Evolutionary conservation across 2,888 invertebrate species (phyloP).

Genomic region (Brenthis daphne): DNA sequence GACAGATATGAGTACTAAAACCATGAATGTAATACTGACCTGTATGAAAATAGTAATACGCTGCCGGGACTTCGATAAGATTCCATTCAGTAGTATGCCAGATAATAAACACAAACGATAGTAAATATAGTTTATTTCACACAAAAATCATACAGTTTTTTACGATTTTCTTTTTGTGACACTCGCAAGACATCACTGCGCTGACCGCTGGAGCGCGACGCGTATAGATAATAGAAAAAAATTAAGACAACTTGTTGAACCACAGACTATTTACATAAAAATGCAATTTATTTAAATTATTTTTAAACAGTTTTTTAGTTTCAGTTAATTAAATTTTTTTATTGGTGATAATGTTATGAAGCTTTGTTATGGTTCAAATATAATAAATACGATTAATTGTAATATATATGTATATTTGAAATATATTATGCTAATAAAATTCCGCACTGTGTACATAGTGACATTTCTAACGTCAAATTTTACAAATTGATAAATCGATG

Average conservation of each 20-base stretch:
- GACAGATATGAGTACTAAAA: slow-evolving; percentile 66
- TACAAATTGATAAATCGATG: slow-evolving; percentile 22
- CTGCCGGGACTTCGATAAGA: slow-evolving; percentile 48
- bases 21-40: slow-evolving; percentile 62
- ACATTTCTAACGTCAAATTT: slow-evolving; percentile 5
- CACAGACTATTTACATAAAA: slow-evolving; percentile 21
- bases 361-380: no score
- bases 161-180: slow-evolving; percentile 64
- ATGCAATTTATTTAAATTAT: neutral
- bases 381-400: no score
- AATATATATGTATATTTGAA: no score
- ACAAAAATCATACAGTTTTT: slow-evolving; percentile 68
- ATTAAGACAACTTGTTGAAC: slow-evolving; percentile 10
- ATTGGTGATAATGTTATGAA: neutral
- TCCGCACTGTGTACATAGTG: neutral
- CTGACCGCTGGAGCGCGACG: slow-evolving; percentile 48
- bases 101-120: slow-evolving; percentile 59
- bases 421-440: neutral
- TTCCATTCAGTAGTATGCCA: slow-evolving; percentile 61
- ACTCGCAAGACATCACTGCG: slow-evolving; percentile 57
- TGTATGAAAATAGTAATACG: slow-evolving; percentile 53
- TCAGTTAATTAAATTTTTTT: neutral
- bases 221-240: slow-evolving; percentile 41
- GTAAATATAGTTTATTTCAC: slow-evolving; percentile 67
- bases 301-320: neutral